Conservation (phyloP, 2,797 vertebrate species). For the Hemitrygon akajei region DNA sequence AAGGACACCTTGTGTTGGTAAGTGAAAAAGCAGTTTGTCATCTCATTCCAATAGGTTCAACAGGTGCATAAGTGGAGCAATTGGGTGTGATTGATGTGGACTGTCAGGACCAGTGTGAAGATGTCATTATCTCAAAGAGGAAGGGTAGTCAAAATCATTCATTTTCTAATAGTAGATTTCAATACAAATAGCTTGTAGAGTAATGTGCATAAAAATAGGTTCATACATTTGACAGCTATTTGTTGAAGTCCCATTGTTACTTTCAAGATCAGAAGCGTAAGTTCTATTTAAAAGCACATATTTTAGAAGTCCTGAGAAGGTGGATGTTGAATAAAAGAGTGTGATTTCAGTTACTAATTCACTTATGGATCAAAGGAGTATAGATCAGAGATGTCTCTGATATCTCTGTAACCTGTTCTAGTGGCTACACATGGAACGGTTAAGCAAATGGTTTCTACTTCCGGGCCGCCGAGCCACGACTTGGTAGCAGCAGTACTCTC, state of each 20-base stretch:
- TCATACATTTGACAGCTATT: background rate
- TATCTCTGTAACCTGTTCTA: background rate
- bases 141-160: background rate
- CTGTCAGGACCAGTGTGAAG: background rate
- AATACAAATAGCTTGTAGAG: background rate
- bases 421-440: background rate
- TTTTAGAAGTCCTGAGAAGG: background rate
- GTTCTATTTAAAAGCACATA: too few relatives aligned
- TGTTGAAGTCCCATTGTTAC: too few relatives aligned
- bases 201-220: background rate
- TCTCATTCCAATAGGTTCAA: background rate
- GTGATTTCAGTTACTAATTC: background rate
- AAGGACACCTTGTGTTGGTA: slow-evolving; percentile 61
- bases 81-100: background rate
- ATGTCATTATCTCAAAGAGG: background rate
- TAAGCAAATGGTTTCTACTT: too few relatives aligned
- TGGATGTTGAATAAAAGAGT: background rate
- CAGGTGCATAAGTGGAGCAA: background rate
- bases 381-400: background rate
- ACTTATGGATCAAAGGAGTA: too few relatives aligned
- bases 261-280: too few relatives aligned
- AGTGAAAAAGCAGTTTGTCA: slow-evolving; percentile 44
- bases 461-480: too few relatives aligned
- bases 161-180: background rate
- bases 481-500: too few relatives aligned